Percentiles rank a stretch among this genome's conserved stretches.
These are phyloP conservation scores for Poeciliopsis gracilis DNA, from an alignment of 2,797 vertebrate species.

Conservation along the genomic window DNA sequence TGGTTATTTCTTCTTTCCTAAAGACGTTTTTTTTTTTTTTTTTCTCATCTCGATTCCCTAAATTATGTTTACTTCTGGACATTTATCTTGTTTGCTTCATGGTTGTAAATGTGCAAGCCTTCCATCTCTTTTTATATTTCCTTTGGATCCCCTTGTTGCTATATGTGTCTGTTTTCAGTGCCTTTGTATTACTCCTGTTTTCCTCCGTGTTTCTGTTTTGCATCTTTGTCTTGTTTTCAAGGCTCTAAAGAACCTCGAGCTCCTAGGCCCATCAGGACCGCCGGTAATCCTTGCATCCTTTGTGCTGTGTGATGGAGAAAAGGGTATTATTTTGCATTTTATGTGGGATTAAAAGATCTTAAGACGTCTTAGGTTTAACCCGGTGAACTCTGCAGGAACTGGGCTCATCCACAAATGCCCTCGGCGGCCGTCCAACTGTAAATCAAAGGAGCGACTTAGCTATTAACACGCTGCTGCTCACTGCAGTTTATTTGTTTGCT, in stretches of 20 bases:
- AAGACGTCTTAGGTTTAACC: not conserved
- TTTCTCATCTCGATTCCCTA: not conserved
- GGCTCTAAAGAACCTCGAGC: not conserved
- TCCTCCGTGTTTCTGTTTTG: not conserved
- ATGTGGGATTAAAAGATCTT: slow-evolving; percentile 6
- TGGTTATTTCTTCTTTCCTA: not conserved
- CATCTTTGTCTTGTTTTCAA: not conserved
- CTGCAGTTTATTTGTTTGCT: not conserved
- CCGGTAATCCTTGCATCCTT: not conserved
- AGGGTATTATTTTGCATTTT: slow-evolving; percentile 4
- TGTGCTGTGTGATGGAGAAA: not conserved
- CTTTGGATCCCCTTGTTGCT: not conserved
- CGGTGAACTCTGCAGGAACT: slow-evolving; percentile 15
- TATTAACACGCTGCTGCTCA: not conserved
- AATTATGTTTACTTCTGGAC: not conserved
- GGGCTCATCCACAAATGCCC: not conserved
- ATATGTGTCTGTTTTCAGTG: not conserved
- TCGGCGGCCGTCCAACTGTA: slow-evolving; percentile 2
- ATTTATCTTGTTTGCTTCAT: slow-evolving; percentile 2
- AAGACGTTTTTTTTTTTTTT: not conserved
- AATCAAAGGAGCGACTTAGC: slow-evolving; percentile 8
- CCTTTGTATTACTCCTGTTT: not conserved
- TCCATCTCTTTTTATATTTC: not conserved
- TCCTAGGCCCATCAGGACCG: not conserved
- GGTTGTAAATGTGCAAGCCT: not conserved